A percentile compares a stretch with the other conserved stretches of the same genome.
Conservation (phyloP, 2,113 vertebrate species). For the Upupa epops region DNA sequence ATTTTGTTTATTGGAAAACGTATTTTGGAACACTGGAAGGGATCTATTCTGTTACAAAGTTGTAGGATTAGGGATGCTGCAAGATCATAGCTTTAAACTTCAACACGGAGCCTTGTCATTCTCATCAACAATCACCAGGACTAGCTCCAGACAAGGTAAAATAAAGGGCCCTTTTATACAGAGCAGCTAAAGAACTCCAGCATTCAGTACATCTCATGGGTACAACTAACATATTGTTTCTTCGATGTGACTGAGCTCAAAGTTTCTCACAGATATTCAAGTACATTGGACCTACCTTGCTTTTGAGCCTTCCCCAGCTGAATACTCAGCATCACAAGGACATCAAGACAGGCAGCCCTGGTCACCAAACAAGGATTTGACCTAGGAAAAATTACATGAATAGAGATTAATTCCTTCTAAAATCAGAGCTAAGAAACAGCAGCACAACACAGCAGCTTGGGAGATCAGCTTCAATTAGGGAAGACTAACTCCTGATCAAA, state of each 20-base stretch:
- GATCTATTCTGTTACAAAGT: neutral
- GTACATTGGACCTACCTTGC: conserved; percentile 49
- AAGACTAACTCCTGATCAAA: neutral
- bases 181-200: neutral
- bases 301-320: conserved; percentile 55
- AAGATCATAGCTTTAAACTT: neutral
- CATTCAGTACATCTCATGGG: neutral
- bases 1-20: neutral
- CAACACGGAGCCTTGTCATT: neutral
- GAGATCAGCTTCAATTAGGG: neutral
- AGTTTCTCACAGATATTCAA: neutral
- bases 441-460: neutral
- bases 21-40: neutral
- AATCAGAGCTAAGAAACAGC: neutral
- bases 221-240: neutral
- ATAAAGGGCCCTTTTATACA: neutral
- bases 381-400: conserved; percentile 68
- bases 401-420: neutral
- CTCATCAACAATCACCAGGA: neutral
- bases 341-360: conserved; percentile 87
- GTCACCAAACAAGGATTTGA: conserved; percentile 89
- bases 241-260: neutral
- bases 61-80: neutral
- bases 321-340: conserved; percentile 79
- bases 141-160: neutral